Base-by-base conservation (phyloP, 2,888 invertebrate species). In the Agrochola macilenta region DNA sequence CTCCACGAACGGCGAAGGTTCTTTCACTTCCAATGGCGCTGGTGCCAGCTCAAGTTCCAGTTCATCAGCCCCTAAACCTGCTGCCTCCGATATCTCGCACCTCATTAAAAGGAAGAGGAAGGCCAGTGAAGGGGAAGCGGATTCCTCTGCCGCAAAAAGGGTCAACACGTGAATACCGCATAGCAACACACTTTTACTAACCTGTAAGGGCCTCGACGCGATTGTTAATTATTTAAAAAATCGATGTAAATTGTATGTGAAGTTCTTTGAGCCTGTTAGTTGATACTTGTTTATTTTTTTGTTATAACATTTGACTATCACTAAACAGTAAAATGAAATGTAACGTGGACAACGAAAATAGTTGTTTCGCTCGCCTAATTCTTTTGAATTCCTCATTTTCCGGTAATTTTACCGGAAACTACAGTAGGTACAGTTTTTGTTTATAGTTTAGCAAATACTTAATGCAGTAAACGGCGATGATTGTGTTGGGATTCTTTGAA, bases 21-120 rank as follows among this genome's bases (percentile, higher is more conserved):
- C 92, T 5, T 76, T 76, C 7, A 68, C 58, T n/a, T 79, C 85
- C 30, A 91, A 87, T 63, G 91, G 90, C 12, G 88, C 90, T 49
- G 90, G 90, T 90, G 20, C 91, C 63, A 90, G 91, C 52, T 88
- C 93, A 1, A 89, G 92, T 43, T 84, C 92, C 70, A 90, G 92
- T 61, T 89, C 94, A 0, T 79, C 95, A 8, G 93, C 95, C 30
- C 93, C 97, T 35, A 98, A 97, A 90, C 97, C 98, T 46, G 98
- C 97, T 0, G 98, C 97, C 0, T 97, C 97, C 17, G 97, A 99
- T 91, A 99, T 99, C 84, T 98, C 98, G 0, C 99, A 99, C 94
- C 97, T 99, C 78, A 98, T 99, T 83, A 98, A 98, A 89, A 96
- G 98, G 84, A 98, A 98, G 94, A 97, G 98, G 87, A 98, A 98